phyloP scores from a whole-genome alignment of 2,888 invertebrate species.

The Sepioteuthis lessoniana region DNA sequence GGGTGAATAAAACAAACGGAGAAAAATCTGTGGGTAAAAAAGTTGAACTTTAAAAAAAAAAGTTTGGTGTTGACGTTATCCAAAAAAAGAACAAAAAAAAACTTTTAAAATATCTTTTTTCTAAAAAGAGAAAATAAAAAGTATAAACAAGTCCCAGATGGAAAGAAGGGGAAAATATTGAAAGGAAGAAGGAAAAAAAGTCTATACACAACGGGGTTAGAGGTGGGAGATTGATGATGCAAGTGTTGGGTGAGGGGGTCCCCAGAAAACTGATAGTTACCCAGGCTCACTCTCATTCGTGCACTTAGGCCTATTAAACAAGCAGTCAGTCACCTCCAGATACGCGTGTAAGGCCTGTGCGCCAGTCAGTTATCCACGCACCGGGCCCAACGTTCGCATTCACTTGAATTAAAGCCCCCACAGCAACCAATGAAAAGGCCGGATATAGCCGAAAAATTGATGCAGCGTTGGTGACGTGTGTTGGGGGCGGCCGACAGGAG shows the following conservation, averaged over 20 bases:
- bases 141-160: not conserved
- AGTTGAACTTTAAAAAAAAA: not conserved
- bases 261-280: no score
- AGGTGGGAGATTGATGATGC: no score
- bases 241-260: no score
- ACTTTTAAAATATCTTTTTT: no score
- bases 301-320: not conserved
- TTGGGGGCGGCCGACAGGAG: constrained; percentile 40
- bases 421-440: constrained; percentile 42
- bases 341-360: constrained; percentile 16
- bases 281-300: not conserved
- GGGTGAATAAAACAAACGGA: not conserved
- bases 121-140: no score
- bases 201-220: not conserved
- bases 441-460: constrained; percentile 47
- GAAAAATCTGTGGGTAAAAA: not conserved
- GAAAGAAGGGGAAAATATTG: not conserved
- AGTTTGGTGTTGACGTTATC: no score
- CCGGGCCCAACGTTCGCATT: constrained; percentile 37
- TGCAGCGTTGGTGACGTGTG: constrained; percentile 50
- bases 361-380: constrained; percentile 39
- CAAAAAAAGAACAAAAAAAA: no score
- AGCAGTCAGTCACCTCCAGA: not conserved
- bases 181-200: not conserved
- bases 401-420: not conserved